Percentiles rank a stretch among this genome's conserved stretches.
phyloP scores from a whole-genome alignment of 1,140 invertebrate genomes.

The Cryptotermes secundus region DNA sequence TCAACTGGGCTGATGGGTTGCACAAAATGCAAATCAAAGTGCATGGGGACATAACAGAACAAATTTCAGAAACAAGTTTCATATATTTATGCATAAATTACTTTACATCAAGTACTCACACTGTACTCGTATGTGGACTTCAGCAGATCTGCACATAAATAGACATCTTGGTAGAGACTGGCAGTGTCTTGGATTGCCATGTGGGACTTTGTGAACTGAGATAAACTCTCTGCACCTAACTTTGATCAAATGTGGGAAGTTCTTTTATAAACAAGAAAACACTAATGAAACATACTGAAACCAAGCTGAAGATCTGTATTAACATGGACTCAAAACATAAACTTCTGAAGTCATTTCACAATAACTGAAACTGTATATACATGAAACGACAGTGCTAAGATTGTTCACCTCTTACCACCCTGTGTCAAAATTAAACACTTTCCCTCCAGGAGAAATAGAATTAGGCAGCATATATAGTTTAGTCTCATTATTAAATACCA shows the following conservation, averaged over 20 bases:
- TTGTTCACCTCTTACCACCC: background rate
- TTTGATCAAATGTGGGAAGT: background rate
- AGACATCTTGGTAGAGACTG: background rate
- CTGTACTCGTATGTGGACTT: background rate
- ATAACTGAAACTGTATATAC: background rate
- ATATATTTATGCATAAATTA: slow-evolving; percentile 14
- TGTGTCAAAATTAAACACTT: background rate
- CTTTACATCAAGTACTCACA: background rate
- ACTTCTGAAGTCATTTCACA: background rate
- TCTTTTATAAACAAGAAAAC: background rate
- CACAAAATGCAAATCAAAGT: background rate
- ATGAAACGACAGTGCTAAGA: background rate
- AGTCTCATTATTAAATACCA: background rate
- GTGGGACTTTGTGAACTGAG: background rate
- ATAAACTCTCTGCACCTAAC: background rate
- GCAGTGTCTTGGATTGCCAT: slow-evolving; percentile 14
- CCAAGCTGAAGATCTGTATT: background rate
- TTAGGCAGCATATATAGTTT: background rate
- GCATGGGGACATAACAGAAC: background rate
- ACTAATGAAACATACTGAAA: background rate
- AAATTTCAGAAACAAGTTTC: background rate
- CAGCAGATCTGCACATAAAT: background rate
- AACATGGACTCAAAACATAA: background rate
- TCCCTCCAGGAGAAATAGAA: background rate
- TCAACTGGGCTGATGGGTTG: too few species aligned